Evolutionary conservation across 1,140 invertebrate genomes (phyloP).

Genomic region (Anagrus nilaparvatae): DNA sequence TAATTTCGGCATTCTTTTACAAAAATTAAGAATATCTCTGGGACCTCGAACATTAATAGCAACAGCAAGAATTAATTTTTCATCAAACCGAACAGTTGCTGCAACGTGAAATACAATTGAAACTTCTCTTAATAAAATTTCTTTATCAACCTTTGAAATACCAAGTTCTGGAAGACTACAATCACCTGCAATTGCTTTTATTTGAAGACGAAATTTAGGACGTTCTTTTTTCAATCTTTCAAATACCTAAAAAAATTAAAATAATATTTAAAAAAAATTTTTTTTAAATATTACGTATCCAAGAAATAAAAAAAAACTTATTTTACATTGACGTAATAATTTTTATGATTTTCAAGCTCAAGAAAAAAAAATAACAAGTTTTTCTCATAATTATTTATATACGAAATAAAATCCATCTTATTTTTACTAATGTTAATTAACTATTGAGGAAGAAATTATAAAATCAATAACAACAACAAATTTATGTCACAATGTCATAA

Average conservation of each 20-base stretch:
- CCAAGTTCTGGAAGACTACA: constrained; percentile 42
- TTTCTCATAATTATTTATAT: too few species aligned
- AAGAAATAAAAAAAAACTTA: too few species aligned
- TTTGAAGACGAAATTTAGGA: constrained; percentile 52
- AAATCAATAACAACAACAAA: too few species aligned
- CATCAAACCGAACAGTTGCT: constrained; percentile 61
- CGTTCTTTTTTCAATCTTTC: constrained; percentile 42
- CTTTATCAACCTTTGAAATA: constrained; percentile 37
- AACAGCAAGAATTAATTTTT: constrained; percentile 53
- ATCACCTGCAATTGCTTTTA: constrained; percentile 50
- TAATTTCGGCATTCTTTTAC: constrained; percentile 54
- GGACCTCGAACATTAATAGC: constrained; percentile 59
- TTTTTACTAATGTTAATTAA: too few species aligned
- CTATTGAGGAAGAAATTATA: too few species aligned
- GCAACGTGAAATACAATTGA: constrained; percentile 60
- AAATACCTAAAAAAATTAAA: constrained; percentile 45
- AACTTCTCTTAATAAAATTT: constrained; percentile 47
- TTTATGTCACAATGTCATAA: too few species aligned
- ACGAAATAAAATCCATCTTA: too few species aligned
- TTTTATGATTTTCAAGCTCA: too few species aligned
- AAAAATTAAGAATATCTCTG: constrained; percentile 49
- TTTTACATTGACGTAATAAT: too few species aligned
- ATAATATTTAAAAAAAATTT: too few species aligned
- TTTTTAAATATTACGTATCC: too few species aligned
- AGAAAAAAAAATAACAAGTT: too few species aligned